Base-by-base conservation (phyloP, 2,797 vertebrate species). In the Eulemur coronatus region DNA sequence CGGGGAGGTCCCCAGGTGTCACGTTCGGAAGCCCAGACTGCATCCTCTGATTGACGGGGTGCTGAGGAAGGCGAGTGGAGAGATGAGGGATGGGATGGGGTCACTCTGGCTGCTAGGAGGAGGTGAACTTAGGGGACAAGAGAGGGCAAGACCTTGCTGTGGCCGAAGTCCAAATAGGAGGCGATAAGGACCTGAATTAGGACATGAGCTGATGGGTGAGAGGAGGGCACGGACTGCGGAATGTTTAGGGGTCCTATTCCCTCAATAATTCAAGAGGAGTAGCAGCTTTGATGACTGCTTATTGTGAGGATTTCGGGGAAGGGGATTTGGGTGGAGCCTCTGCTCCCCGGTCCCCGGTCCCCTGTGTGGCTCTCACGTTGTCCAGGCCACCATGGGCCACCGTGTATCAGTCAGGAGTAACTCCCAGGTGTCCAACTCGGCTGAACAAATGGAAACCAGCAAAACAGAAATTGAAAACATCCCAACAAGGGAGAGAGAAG, bases 71-170 rank as follows among this genome's bases (percentile, higher is more conserved):
- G 5, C 1, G 3, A 28, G 12, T 22, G 61, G 24, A 22, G 70
- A 38, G 52, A 15, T 0, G 0, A 30, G 72, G 8, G 10, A n/a
- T 38, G 35, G 14, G 28, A 8, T 22, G 0, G 0, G 9, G 14
- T 46, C 33, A 30, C 43, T 67, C 30, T 28, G 78, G 41, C 75
- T 73, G 35, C 28, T 15, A 5, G 15, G 30, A 84, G 46, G 38
- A 84, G 28, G 33, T 26, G 43, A 43, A 11, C 28, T 9, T 7
- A 75, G 13, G 30, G 65, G 22, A 26, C 5, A 9, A 8, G 38
- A 48, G 5, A 1, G 41, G 17, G 18, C 55, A 41, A 48, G 55
- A 13, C 48, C 17, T 75, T 41, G 18, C 11, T 12, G 15, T 33
- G 35, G n/a, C 26, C 30, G 43, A 89, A 67, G 20, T 86, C 67